Conservation (phyloP, 2,797 vertebrate species). For the Malacoctenus gilli region DNA sequence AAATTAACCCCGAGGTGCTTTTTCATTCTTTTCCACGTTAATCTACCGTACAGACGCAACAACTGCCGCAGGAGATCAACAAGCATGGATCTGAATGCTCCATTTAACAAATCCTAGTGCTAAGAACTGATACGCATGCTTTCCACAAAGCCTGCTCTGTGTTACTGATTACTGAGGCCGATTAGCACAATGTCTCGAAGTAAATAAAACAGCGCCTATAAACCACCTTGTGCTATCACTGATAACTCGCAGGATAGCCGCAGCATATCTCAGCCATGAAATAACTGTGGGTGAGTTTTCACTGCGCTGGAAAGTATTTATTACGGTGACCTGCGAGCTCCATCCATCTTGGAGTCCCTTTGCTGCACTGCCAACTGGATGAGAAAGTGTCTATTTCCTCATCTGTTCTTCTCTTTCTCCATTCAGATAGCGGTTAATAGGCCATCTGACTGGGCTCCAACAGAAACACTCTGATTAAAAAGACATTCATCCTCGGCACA, state of each 20-base stretch:
- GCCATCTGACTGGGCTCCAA: slow-evolving; percentile 70
- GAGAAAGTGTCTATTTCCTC: slow-evolving; percentile 66
- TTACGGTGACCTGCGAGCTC: slow-evolving; percentile 57
- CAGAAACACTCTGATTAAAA: slow-evolving; percentile 75
- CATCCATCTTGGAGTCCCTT: slow-evolving; percentile 45
- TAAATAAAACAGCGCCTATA: slow-evolving; percentile 28
- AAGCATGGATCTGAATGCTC: slow-evolving; percentile 11
- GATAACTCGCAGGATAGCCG: slow-evolving; percentile 24
- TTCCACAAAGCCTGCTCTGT: slow-evolving; percentile 22
- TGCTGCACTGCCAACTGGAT: slow-evolving; percentile 52
- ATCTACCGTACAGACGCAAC: slow-evolving; percentile 15
- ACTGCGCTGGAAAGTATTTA: slow-evolving; percentile 55
- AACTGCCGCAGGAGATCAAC: no score
- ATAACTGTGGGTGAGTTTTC: slow-evolving; percentile 25
- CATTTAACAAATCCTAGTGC: slow-evolving; percentile 27
- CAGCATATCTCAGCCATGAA: slow-evolving; percentile 21
- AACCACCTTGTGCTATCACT: slow-evolving; percentile 21
- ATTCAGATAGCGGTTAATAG: slow-evolving; percentile 62
- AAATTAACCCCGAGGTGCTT: no score
- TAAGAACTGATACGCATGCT: slow-evolving; percentile 31
- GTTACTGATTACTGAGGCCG: slow-evolving; percentile 30
- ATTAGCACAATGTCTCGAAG: slow-evolving; percentile 31
- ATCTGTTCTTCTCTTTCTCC: slow-evolving; percentile 40
- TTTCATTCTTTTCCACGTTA: slow-evolving; percentile 20
- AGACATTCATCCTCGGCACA: slow-evolving; percentile 60